Base-by-base conservation (phyloP, 2,113 vertebrate species). In the Lampris incognitus region DNA sequence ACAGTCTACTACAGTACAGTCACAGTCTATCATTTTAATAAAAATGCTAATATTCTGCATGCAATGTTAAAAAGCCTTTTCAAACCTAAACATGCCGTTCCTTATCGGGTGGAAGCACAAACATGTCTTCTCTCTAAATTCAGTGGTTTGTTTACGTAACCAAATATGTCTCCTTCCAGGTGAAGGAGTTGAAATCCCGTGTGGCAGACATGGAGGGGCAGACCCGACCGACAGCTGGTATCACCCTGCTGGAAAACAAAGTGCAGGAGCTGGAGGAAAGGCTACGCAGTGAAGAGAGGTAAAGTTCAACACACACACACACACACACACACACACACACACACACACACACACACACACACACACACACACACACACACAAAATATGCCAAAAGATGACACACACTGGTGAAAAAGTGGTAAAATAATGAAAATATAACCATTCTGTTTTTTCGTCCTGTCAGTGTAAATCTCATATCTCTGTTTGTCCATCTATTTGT, bases 281-380 rank as follows among this genome's bases (percentile, higher is more conserved):
- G 64, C 93, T 99, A 3, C 96, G 89, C 83, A 93, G 92, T 0
- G 97, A 98, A 74, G 97, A 98, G 85, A 96, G 96, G 97, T 98
- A 96, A 57, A 94, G 93, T 92, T 94, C 11, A 6, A 9, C 1
- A n/a, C 10, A 56, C 36, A 24, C 24, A 24, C 24, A 24, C 40
- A 40, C 56, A 60, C 4, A 36, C 55, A 61, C 48, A 39, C 10
- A n/a, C 52, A 24, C 36, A 5, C 40, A 40, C 56, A 60, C 4
- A 36, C 55, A 61, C 48, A 39, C 10, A n/a, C 52, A 24, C 36
- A 5, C 40, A 40, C 56, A 9, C 1, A n/a, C 10, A 56, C 36
- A 24, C 24, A 24, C 24, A 24, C 40, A 40, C 56, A 60, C 4
- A 36, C 55, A 61, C 48, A 39, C 10, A n/a, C 52, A 24, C 36